phyloP scores from a whole-genome alignment of 2,888 invertebrate species.

The Athalia circularis region DNA sequence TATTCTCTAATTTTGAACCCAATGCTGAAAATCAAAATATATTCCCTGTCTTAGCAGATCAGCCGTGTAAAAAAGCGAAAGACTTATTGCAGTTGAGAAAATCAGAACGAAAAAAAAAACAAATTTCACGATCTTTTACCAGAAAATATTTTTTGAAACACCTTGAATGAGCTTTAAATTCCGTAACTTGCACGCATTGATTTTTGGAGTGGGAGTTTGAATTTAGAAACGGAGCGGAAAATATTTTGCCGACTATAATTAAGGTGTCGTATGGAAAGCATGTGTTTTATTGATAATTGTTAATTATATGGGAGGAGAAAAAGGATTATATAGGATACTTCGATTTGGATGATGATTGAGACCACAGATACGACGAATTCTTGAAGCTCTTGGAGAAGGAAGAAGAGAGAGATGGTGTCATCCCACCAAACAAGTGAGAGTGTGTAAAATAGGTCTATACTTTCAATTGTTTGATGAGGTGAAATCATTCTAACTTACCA shows the following conservation, averaged over 20 bases:
- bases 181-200: too few species aligned
- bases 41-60: too few species aligned
- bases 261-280: neutral
- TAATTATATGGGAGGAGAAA: neutral
- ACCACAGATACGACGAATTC: constrained; percentile 20
- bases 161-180: too few species aligned
- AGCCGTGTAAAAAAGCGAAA: too few species aligned
- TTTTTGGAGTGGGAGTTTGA: too few species aligned
- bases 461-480: constrained; percentile 75
- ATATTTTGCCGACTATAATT: neutral
- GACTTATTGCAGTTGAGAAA: too few species aligned
- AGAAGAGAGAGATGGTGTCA: constrained; percentile 68
- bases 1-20: too few species aligned
- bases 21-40: too few species aligned
- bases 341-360: neutral
- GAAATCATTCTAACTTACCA: constrained; percentile 67
- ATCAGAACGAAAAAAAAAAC: too few species aligned
- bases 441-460: constrained; percentile 74
- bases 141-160: too few species aligned
- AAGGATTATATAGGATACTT: constrained; percentile 3
- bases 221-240: too few species aligned
- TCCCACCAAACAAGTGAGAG: constrained; percentile 75
- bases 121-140: too few species aligned
- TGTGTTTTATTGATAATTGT: neutral
- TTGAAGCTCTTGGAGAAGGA: constrained; percentile 36